phyloP scores from a whole-genome alignment of 2,888 invertebrate species.

The Dichetophora obliterata region DNA sequence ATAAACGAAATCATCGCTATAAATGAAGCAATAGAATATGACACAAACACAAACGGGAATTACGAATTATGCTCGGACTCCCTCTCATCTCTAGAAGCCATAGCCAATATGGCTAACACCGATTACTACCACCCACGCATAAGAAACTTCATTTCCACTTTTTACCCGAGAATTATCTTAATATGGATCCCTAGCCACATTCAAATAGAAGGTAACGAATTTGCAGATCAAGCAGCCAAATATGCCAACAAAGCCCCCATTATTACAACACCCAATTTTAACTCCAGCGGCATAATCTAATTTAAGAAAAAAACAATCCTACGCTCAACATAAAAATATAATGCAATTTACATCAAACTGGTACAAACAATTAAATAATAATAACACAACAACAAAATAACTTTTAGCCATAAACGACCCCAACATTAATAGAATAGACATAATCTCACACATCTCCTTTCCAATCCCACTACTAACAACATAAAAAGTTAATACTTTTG shows the following conservation, averaged over 20 bases:
- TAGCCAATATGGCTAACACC: slow-evolving; percentile 5
- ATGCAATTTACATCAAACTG: too few relatives aligned
- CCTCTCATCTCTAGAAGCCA: slow-evolving; percentile 6
- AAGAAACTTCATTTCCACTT: not conserved
- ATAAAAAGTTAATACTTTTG: too few relatives aligned
- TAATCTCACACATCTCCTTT: too few relatives aligned
- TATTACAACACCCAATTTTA: not conserved
- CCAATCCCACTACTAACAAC: too few relatives aligned
- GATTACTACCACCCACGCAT: not conserved
- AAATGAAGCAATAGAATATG: not conserved
- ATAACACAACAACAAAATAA: too few relatives aligned
- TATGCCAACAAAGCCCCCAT: too few relatives aligned
- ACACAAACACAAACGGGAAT: not conserved
- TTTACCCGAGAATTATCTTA: not conserved
- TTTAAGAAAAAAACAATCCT: not conserved
- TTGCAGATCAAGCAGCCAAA: not conserved
- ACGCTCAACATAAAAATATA: not conserved
- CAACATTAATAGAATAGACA: too few relatives aligned
- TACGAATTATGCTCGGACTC: not conserved
- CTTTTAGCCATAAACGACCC: too few relatives aligned
- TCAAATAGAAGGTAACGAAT: slow-evolving; percentile 19
- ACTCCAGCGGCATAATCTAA: not conserved
- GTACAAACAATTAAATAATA: too few relatives aligned
- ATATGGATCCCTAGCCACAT: slow-evolving; percentile 8
- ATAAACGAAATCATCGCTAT: not conserved